Conservation (phyloP, 2,797 vertebrate species). For the Neostethus bicornis region DNA sequence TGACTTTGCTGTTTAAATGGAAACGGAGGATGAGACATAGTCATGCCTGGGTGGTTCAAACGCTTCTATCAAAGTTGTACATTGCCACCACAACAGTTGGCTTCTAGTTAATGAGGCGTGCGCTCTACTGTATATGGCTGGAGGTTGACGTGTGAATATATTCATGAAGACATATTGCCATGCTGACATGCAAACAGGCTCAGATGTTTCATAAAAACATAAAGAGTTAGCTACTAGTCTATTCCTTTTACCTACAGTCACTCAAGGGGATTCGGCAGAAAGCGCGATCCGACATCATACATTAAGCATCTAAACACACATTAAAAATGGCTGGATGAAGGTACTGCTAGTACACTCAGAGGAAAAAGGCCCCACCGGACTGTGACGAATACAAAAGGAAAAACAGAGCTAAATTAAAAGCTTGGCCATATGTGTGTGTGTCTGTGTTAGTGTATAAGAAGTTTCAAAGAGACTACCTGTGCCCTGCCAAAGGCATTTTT, state of each 20-base stretch:
- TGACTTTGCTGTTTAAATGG: constrained; percentile 7
- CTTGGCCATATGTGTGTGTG: constrained; percentile 39
- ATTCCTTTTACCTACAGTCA: constrained; percentile 62
- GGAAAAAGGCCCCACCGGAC: constrained; percentile 47
- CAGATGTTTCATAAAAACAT: constrained; percentile 71
- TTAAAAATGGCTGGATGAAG: constrained; percentile 47
- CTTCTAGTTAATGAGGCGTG: constrained; percentile 22
- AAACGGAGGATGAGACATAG: constrained; percentile 5
- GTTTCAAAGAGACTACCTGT: constrained; percentile 77
- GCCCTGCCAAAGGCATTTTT: constrained; percentile 77
- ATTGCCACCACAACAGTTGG: constrained; percentile 15
- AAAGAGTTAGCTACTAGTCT: constrained; percentile 61
- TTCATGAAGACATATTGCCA: constrained; percentile 50
- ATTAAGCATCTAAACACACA: constrained; percentile 49
- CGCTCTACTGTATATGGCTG: constrained; percentile 14
- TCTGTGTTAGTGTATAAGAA: constrained; percentile 48
- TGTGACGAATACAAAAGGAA: constrained; percentile 56
- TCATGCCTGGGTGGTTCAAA: constrained; percentile 12
- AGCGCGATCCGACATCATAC: constrained; percentile 49
- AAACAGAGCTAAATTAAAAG: constrained; percentile 69
- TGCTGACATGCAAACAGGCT: constrained; percentile 51
- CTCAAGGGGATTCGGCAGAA: constrained; percentile 59
- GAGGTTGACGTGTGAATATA: constrained; percentile 25
- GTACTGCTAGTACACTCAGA: constrained; percentile 36
- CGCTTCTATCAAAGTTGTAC: constrained; percentile 14